These are phyloP conservation scores for Centropristis striata DNA, from an alignment of 2,113 vertebrate species.

Conservation along the genomic window DNA sequence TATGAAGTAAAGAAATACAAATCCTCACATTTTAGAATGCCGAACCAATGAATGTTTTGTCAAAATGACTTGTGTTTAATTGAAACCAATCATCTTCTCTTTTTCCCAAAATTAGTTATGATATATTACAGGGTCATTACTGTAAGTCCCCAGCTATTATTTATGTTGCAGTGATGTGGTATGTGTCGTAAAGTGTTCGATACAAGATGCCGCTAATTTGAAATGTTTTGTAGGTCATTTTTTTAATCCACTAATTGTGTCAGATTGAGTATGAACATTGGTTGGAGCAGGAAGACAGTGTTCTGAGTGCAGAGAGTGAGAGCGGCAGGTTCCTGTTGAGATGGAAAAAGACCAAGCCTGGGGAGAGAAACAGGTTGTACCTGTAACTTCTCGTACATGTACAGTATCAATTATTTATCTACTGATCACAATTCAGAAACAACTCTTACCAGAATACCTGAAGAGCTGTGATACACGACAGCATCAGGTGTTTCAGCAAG, in stretches of 20 bases:
- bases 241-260: background rate
- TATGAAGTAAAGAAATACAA: background rate
- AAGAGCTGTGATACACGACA: background rate
- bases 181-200: background rate
- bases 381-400: background rate
- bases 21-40: background rate
- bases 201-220: background rate
- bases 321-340: background rate
- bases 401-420: background rate
- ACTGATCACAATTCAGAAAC: background rate
- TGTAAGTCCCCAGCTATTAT: no score
- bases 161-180: background rate
- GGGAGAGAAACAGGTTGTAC: background rate
- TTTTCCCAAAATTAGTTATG: background rate
- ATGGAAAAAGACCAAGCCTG: background rate
- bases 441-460: background rate
- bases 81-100: background rate
- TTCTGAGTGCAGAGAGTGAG: background rate
- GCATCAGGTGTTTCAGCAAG: no score
- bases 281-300: background rate
- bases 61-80: background rate
- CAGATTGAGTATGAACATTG: background rate
- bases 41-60: background rate
- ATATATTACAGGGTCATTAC: background rate
- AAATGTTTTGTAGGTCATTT: background rate